Base-by-base conservation (phyloP, 1,140 invertebrate genomes). In the Halesus radiatus region DNA sequence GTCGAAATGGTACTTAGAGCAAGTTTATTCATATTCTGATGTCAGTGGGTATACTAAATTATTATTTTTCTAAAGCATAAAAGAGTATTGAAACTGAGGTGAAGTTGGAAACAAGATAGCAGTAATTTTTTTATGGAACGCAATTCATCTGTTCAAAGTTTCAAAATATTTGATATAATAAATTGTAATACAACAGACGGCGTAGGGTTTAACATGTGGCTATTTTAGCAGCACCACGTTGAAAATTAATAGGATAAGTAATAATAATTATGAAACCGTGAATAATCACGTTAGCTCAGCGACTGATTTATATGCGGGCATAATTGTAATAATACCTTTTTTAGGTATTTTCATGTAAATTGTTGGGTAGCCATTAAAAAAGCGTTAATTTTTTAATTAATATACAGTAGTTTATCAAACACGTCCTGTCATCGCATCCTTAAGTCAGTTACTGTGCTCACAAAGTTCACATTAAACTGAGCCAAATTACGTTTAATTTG, bases 371-470 rank as follows among this genome's bases (percentile, higher is more conserved):
- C 23, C 18, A 64, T 64, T 64, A 64, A 13, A 22, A 29, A 50
- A 50, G 66, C 52, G 66, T 70, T 70, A 70, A 70, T 70, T 70
- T 70, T 70, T 70, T 70, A 70, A 70, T 70, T 70, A 45, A 70
- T 70, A 70, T 70, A 70, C 66, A 52, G 60, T 18, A 56, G 26
- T 50, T 70, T 70, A 50, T 26, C 23, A 66, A 26, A 29, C 23
- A 70, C 32, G 45, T 70, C 66, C 45, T 70, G 66, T 70, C 66
- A 70, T 70, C 66, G 66, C 66, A 45, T 50, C 66, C 66, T 50
- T 70, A 50, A 70, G 50, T 70, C 37, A 23, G 37, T 70, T 45
- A 45, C 37, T 18, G 3, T 22, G 26, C 10, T 64, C 15, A 1
- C 15, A 64, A 13, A 7, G 62, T 26, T 29, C 26, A 29, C 10